These are phyloP conservation scores for Elymnias hypermnestra DNA, from an alignment of 1,140 invertebrate species.

Conservation along the genomic window DNA sequence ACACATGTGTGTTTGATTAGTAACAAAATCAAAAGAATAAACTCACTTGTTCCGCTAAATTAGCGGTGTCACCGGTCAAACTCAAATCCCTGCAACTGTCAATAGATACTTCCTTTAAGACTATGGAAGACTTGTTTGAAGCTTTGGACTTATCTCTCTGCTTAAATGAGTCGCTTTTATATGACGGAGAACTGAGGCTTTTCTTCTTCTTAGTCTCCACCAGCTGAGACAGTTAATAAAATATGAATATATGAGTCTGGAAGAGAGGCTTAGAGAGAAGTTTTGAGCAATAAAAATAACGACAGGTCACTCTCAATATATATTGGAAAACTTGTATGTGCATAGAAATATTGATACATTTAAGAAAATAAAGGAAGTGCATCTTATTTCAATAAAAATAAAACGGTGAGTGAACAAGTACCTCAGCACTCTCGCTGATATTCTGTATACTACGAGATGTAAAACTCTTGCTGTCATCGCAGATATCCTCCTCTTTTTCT, in stretches of 20 bases:
- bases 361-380: too few species aligned
- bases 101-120: slow-evolving; percentile 28
- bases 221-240: slow-evolving; percentile 23
- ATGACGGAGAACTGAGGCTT: slow-evolving; percentile 5
- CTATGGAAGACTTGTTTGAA: slow-evolving; percentile 35
- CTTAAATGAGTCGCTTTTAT: slow-evolving; percentile 19
- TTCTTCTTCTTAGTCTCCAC: slow-evolving; percentile 50
- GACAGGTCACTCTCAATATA: too few species aligned
- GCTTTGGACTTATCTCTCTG: slow-evolving; percentile 33
- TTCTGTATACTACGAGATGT: slow-evolving; percentile 56
- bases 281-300: too few species aligned
- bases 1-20: too few species aligned
- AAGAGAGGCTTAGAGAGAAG: too few species aligned
- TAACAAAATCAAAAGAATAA: too few species aligned
- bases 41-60: slow-evolving; percentile 47
- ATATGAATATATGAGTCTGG: neutral
- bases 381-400: too few species aligned
- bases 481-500: slow-evolving; percentile 60
- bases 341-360: too few species aligned
- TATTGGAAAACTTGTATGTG: too few species aligned
- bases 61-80: slow-evolving; percentile 32
- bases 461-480: slow-evolving; percentile 75
- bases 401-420: too few species aligned
- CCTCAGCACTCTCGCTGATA: slow-evolving; percentile 53
- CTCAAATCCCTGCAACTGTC: slow-evolving; percentile 27